Base-by-base conservation (phyloP, 2,888 invertebrate genomes). In the Melanophora roralis region DNA sequence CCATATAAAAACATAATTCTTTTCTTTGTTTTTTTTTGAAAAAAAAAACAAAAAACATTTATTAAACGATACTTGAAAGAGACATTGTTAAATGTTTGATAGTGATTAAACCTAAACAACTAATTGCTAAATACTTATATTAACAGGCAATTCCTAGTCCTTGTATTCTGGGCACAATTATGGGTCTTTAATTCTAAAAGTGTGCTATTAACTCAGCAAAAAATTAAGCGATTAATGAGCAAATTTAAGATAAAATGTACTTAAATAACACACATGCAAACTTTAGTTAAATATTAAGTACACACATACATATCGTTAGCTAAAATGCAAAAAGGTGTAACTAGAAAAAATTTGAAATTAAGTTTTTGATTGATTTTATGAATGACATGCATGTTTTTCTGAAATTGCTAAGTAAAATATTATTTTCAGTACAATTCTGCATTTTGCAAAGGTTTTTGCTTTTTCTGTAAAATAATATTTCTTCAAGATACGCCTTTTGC, bases 201-300 rank as follows among this genome's bases (percentile, higher is more conserved):
- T 57, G 57, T 40, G 68, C 68, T 36, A 23, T 72, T 71, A 62
- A 69, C 43, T 68, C 60, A 78, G 71, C 78, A 76, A 83, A 84
- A 86, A 87, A 86, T 86, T 86, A 85, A 86, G 86, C 84, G 83
- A 81, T 86, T 87, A 86, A 85, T 82, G 77, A 53, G 62, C 74
- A 73, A 82, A 85, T 83, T 87, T 87, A 85, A 86, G 86, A 86
- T 86, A 87, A 85, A 69, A 80, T n/a, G 9, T 64, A 53, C 38
- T 14, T 53, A 67, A 40, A 38, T 21, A 36, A 21, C 27, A 16
- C 32, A 32, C 47, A 27, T 27, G 6, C 27, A 27, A 5, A 6
- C 27, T 6, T 6, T n/a, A n/a, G n/a, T n/a, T n/a, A n/a, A n/a
- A n/a, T n/a, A n/a, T n/a, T n/a, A n/a, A n/a, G n/a, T n/a, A n/a